Conservation (phyloP, 2,888 invertebrate species). For the Druceiella hillmani region DNA sequence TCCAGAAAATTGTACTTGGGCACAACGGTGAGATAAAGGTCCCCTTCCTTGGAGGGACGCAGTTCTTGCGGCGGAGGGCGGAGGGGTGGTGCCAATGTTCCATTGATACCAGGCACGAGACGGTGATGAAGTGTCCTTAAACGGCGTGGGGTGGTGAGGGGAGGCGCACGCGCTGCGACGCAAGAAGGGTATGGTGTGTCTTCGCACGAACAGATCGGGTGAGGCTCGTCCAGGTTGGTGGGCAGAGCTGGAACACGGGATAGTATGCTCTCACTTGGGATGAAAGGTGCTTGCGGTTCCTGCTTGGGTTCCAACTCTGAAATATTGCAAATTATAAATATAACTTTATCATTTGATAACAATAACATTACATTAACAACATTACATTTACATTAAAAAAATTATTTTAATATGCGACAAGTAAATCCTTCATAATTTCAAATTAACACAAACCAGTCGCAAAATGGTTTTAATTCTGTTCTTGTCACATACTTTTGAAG, state of each 20-base stretch:
- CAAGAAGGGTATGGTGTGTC: slow-evolving; percentile 31
- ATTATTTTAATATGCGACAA: too few relatives aligned
- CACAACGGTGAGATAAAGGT: slow-evolving; percentile 40
- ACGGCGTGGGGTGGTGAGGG: slow-evolving; percentile 41
- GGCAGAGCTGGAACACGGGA: slow-evolving; percentile 18
- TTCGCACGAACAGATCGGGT: slow-evolving; percentile 26
- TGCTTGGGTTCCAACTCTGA: too few relatives aligned
- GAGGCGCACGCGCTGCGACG: slow-evolving; percentile 36
- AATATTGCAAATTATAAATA: too few relatives aligned
- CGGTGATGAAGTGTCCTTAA: slow-evolving; percentile 52
- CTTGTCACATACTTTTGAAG: too few relatives aligned
- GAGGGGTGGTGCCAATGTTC: slow-evolving; percentile 45
- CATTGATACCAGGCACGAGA: slow-evolving; percentile 54
- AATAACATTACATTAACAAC: too few relatives aligned
- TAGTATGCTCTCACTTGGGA: slow-evolving; percentile 15
- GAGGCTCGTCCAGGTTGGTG: slow-evolving; percentile 14
- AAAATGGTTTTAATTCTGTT: too few relatives aligned
- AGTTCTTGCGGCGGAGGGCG: slow-evolving; percentile 31
- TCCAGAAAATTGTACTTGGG: slow-evolving; percentile 46
- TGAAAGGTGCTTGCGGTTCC: too few relatives aligned
- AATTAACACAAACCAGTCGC: too few relatives aligned
- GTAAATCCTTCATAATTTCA: too few relatives aligned
- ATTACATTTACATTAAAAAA: too few relatives aligned
- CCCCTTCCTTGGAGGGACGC: slow-evolving; percentile 23
- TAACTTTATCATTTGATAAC: too few relatives aligned